Base-by-base conservation (phyloP, 2,797 vertebrate genomes). In the Phoxinus dragarum region DNA sequence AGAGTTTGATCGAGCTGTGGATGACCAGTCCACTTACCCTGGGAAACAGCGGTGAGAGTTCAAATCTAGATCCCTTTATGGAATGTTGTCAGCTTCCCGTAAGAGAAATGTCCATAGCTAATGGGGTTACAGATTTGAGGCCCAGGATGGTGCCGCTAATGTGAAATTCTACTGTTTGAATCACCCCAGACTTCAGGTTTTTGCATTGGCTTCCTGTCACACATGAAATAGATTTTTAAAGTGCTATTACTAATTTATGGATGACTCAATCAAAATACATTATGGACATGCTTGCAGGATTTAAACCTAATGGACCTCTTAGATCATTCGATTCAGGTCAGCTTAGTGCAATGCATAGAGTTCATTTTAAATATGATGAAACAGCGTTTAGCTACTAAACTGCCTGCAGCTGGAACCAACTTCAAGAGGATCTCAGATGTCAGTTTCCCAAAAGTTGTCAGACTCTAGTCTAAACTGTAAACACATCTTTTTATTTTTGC, bases 31-130 rank as follows among this genome's bases (percentile, higher is more conserved):
- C 0, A 94, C 95, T 91, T 94, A 96, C 88, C 94, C 96, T 0
- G 96, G 96, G 40, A 98, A 95, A 88, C 98, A 99, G 92, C 97
- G 97, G 98, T 98, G 92, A 36, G 40, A 31, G 9, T 68, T 75
- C 5, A 56, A n/a, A 27, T 64, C 40, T 17, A 1, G 36, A 64
- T 34, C 12, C 7, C 17, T 47, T 72, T n/a, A 80, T 56, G 27
- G n/a, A 23, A 19, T 10, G 56, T 71, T 34, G 68, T 40, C 80
- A n/a, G 21, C 69, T 56, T 44, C 40, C 36, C 10, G 0, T 47
- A 21, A 31, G 16, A 44, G 77, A 23, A 9, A 61, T 19, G 1
- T 61, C 54, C 7, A 2, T 61, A 38, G 47, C 40, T 44, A 40
- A 64, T 31, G 38, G 56, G 16, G 14, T 44, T 52, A 27, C 19